A percentile compares a stretch with the other conserved stretches of the same genome.
Conservation (phyloP, 2,113 vertebrate species). For the Halichoerus grypus region DNA sequence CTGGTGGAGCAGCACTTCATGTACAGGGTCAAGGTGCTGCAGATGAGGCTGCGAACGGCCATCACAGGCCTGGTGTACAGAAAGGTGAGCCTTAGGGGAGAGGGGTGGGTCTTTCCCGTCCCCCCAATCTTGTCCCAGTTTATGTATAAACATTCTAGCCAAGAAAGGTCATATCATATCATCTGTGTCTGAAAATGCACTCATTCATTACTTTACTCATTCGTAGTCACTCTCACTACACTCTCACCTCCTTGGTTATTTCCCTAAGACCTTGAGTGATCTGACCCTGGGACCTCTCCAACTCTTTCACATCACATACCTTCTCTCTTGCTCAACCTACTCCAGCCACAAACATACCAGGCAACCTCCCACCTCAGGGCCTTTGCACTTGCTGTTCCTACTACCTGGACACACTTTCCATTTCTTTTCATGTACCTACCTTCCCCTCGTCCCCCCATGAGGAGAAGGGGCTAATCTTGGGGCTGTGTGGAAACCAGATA, state of each 20-base stretch:
- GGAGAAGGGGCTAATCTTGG: background rate
- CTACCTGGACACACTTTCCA: background rate
- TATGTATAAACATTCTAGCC: no score
- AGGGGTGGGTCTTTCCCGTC: accelerated
- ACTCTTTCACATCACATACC: background rate
- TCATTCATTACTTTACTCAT: background rate
- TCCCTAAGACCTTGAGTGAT: background rate
- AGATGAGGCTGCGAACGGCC: constrained; percentile 93
- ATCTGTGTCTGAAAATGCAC: background rate
- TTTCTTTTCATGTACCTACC: background rate
- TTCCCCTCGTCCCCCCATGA: background rate
- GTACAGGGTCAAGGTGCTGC: constrained; percentile 93
- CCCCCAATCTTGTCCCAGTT: background rate
- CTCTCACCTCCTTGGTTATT: background rate
- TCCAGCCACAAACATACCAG: background rate
- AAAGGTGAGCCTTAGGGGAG: constrained; percentile 88
- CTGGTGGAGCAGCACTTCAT: constrained; percentile 95
- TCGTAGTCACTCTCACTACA: accelerated
- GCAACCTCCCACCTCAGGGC: background rate
- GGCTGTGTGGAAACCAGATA: background rate
- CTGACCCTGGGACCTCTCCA: background rate
- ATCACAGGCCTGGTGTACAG: constrained; percentile 94
- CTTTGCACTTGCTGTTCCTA: background rate
- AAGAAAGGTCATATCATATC: accelerated
- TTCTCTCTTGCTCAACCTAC: no score